phyloP scores from a whole-genome alignment of 2,888 invertebrate genomes.

The Pterostichus niger region DNA sequence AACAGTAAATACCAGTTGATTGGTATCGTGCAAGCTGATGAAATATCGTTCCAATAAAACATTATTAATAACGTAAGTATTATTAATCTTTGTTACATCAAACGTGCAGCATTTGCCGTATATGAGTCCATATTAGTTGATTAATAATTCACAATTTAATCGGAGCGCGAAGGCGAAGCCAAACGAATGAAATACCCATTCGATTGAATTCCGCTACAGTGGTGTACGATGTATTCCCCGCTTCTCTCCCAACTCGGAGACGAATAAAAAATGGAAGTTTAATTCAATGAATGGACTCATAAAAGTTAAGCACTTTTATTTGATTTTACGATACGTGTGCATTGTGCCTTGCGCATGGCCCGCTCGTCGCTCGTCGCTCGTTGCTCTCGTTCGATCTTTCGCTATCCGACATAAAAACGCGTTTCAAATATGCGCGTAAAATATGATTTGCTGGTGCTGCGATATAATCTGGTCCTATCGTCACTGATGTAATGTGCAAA shows the following conservation, averaged over 20 bases:
- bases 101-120: conserved; percentile 17
- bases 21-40: conserved; percentile 6
- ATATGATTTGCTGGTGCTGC: conserved; percentile 3
- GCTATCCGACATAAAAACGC: conserved; percentile 39
- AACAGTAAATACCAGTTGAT: conserved; percentile 33
- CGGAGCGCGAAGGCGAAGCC: conserved; percentile 33
- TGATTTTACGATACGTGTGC: conserved; percentile 62
- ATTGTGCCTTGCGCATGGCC: conserved; percentile 41
- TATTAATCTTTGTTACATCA: conserved; percentile 57
- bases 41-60: conserved; percentile 55
- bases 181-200: conserved; percentile 49
- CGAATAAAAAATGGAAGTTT: conserved; percentile 65
- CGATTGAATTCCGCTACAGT: conserved; percentile 55
- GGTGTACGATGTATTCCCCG: background rate
- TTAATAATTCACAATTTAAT: conserved; percentile 66
- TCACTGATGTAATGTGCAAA: background rate
- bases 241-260: conserved; percentile 1
- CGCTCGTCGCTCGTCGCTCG: background rate
- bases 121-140: conserved; percentile 62
- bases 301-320: conserved; percentile 67
- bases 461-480: conserved; percentile 13
- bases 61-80: conserved; percentile 54
- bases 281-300: conserved; percentile 66
- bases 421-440: conserved; percentile 46
- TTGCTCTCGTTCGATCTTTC: conserved; percentile 1